phyloP scores from a whole-genome alignment of 23 tunicate species.

The Ciona savignyi region DNA sequence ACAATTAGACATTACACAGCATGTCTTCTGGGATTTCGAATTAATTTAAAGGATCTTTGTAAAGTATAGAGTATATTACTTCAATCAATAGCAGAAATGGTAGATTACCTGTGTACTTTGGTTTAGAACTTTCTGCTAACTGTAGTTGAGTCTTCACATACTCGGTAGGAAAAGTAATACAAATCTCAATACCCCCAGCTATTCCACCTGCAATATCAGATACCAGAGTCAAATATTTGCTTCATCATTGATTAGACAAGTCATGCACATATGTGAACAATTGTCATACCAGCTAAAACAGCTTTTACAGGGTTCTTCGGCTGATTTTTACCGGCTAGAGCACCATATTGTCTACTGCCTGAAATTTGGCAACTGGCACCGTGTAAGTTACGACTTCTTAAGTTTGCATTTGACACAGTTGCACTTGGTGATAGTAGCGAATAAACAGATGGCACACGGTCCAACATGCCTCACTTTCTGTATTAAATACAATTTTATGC shows the following conservation, averaged over 20 bases:
- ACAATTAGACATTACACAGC: too few relatives aligned
- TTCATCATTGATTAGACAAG: neutral
- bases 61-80: too few relatives aligned
- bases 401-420: neutral
- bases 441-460: slow-evolving; percentile 29
- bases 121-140: slow-evolving; percentile 64
- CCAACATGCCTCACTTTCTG: slow-evolving; percentile 23
- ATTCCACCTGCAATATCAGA: slow-evolving; percentile 65
- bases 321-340: slow-evolving; percentile 61
- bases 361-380: slow-evolving; percentile 16
- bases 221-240: neutral
- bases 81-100: too few relatives aligned
- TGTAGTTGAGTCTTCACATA: slow-evolving; percentile 93
- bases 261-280: neutral
- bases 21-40: too few relatives aligned
- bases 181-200: slow-evolving; percentile 97
- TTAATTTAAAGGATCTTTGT: too few relatives aligned
- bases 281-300: slow-evolving; percentile 49
- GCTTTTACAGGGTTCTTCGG: slow-evolving; percentile 84
- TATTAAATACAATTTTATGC: too few relatives aligned
- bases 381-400: neutral
- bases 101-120: slow-evolving; percentile 33
- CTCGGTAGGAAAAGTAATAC: slow-evolving; percentile 95
- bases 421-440: slow-evolving; percentile 8
- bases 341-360: slow-evolving; percentile 30